Evolutionary conservation across 1,140 invertebrate genomes (phyloP).

Genomic region (Ceratosolen fusciceps): DNA sequence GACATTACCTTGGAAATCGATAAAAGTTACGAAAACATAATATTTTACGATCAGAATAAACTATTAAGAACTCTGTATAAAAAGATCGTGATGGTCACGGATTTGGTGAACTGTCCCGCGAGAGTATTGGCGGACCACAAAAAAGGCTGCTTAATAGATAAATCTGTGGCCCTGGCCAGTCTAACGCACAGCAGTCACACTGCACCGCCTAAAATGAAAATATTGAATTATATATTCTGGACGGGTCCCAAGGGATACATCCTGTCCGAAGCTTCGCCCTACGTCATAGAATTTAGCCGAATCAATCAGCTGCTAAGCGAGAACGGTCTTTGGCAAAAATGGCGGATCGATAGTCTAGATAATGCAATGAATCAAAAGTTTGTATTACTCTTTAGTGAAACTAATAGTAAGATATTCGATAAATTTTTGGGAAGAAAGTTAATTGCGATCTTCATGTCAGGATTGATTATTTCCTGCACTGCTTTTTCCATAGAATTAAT

Average conservation of each 20-base stretch:
- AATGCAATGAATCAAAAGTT: not conserved
- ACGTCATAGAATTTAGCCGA: not conserved
- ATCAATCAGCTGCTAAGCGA: not conserved
- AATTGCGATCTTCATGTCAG: not conserved
- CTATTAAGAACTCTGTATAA: not conserved
- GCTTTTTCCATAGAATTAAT: not conserved
- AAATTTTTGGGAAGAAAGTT: not conserved
- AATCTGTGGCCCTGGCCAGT: not conserved
- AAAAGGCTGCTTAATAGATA: slow-evolving; percentile 19
- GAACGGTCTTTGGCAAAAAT: not conserved
- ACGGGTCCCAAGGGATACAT: slow-evolving; percentile 19
- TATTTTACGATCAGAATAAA: not conserved
- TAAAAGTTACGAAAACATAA: not conserved
- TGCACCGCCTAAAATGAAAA: slow-evolving; percentile 9
- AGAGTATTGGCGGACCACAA: not conserved
- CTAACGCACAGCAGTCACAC: not conserved
- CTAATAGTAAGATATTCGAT: not conserved
- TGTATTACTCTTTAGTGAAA: not conserved
- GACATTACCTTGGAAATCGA: slow-evolving; percentile 5
- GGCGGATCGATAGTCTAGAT: not conserved
- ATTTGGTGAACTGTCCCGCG: slow-evolving; percentile 8
- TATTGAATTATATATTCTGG: slow-evolving; percentile 21
- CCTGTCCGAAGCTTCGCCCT: slow-evolving; percentile 14
- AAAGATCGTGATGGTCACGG: not conserved
- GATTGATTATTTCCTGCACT: not conserved